Conservation (phyloP, 1,140 invertebrate species). For the Cataglyphis hispanica region DNA sequence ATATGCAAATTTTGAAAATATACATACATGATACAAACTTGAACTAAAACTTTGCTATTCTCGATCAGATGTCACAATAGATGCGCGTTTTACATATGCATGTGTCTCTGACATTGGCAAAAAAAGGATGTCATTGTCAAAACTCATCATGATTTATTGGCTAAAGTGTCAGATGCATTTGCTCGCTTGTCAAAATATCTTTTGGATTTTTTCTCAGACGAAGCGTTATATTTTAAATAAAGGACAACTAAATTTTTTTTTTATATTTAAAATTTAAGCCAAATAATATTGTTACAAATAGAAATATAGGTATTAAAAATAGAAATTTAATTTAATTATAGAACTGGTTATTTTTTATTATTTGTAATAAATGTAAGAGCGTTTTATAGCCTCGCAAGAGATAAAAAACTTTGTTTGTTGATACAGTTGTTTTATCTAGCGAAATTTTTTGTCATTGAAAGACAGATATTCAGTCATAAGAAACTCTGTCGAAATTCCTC, state of each 20-base stretch:
- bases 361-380: neutral
- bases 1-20: no score
- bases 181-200: constrained; percentile 17
- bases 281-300: neutral
- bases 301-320: neutral
- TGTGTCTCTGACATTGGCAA: neutral
- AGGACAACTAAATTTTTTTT: neutral
- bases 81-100: neutral
- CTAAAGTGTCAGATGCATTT: neutral
- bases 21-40: neutral
- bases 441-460: constrained; percentile 26
- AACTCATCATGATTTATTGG: constrained; percentile 12
- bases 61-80: neutral
- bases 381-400: neutral
- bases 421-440: constrained; percentile 5
- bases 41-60: neutral
- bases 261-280: neutral
- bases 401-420: constrained; percentile 2
- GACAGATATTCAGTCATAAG: constrained; percentile 29
- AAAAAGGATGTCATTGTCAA: constrained; percentile 33
- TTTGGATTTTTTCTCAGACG: neutral
- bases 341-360: no score
- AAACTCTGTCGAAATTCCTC: constrained; percentile 39
- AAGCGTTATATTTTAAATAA: neutral
- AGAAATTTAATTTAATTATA: neutral